Base-by-base conservation (phyloP, 2,888 invertebrate species). In the Linnaemya tessellans region DNA sequence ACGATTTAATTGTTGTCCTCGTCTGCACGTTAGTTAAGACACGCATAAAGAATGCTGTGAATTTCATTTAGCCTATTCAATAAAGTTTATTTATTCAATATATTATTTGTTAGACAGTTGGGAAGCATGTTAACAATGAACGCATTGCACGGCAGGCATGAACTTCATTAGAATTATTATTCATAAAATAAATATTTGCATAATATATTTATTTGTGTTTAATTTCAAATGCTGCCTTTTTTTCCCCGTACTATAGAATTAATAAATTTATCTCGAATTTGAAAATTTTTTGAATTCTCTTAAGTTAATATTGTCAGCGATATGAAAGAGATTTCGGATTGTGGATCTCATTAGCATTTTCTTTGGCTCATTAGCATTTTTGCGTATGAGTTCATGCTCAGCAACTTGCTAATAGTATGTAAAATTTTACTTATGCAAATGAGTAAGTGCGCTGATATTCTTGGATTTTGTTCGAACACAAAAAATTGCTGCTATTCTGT, bases 161-260 rank as follows among this genome's bases (percentile, higher is more conserved):
- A 35, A 67, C 46, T 67, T 77, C 58, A 77, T 77, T 67, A 77
- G 46, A 58, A 58, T 41, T 78, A 46, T 58, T 51, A 68, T 49
- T 60, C 46, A 38, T 78, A 35, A 78, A 67, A 65, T 56, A 65
- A 46, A 49, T 78, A 78, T 78, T 78, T 78, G 78, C 67, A 78
- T 78, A 78, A 78, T 30, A 54, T 65, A 38, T 51, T 51, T 60
- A 62, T 75, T 25, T 77, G 15, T 65, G 30, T 56, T 22, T 68
- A 46, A n/a, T 43, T 35, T 58, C 9, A 18, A 20, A 58, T 41
- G 25, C 13, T 51, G 0, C 8, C n/a, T 7, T 38, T 58, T 22
- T 67, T 58, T n/a, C 56, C 46, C 18, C n/a, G 13, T 25, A 35
- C 58, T 30, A 46, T n/a, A 20, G 5, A 20, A 30, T 77, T 43